Percentiles rank a stretch among this genome's conserved stretches.
These are phyloP conservation scores for Aphyosemion australe DNA, from an alignment of 2,113 vertebrate genomes.

Conservation along the genomic window DNA sequence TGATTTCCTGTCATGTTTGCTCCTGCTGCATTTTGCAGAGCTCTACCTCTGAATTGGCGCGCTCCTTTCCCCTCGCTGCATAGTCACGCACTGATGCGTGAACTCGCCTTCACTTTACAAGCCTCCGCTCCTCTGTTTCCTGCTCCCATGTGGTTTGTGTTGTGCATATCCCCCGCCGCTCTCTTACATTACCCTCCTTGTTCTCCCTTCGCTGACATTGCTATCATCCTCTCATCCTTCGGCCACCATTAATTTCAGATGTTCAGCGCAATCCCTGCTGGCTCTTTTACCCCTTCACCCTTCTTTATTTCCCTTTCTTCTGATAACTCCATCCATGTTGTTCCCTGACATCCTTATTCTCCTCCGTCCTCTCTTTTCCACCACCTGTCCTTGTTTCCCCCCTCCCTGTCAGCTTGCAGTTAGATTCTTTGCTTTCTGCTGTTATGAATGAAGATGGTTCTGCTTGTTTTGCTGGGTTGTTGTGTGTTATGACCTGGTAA, in stretches of 20 bases:
- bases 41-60: constrained; percentile 41
- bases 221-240: constrained; percentile 11
- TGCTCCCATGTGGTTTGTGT: constrained; percentile 16
- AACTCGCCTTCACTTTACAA: constrained; percentile 52
- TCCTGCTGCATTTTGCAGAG: constrained; percentile 40
- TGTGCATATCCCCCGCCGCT: constrained; percentile 13
- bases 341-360: neutral
- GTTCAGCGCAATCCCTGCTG: constrained; percentile 12
- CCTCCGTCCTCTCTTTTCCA: constrained; percentile 12
- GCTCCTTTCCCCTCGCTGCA: constrained; percentile 37
- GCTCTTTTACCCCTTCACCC: neutral
- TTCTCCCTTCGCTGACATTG: constrained; percentile 1
- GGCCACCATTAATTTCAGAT: constrained; percentile 9
- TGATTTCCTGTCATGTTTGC: constrained; percentile 57
- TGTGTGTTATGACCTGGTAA: constrained; percentile 60
- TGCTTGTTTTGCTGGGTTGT: constrained; percentile 45
- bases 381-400: constrained; percentile 56
- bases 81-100: constrained; percentile 48
- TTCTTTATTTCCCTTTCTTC: neutral
- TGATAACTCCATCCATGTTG: neutral
- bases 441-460: constrained; percentile 45
- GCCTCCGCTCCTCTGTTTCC: constrained; percentile 51
- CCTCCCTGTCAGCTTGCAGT: constrained; percentile 42
- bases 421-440: constrained; percentile 21
- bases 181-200: constrained; percentile 9